Percentiles rank a stretch among this genome's conserved stretches.
Conservation (phyloP, 64 coral and sea anemone species). For the Stichodactyla helianthus region DNA sequence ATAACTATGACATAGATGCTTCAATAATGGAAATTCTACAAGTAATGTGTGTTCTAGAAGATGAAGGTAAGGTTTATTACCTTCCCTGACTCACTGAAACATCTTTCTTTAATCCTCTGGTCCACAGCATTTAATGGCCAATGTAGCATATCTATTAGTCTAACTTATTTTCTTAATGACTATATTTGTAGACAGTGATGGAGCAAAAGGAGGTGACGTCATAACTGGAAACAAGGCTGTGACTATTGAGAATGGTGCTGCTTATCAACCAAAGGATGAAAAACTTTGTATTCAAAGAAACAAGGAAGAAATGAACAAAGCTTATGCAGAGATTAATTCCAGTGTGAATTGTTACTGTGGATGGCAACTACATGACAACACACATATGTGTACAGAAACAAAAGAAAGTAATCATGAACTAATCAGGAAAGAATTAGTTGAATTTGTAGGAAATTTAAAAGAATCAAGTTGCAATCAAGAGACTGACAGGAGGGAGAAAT, state of each 20-base stretch:
- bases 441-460: slow-evolving; percentile 19
- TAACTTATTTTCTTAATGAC: too few species aligned
- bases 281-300: neutral
- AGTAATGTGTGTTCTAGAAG: slow-evolving; percentile 65
- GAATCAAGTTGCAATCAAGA: neutral
- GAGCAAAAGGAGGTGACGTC: too few species aligned
- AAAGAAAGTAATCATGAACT: neutral
- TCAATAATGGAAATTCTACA: slow-evolving; percentile 75
- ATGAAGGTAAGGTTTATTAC: slow-evolving; percentile 25
- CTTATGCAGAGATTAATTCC: neutral
- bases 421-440: neutral
- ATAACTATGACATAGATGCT: slow-evolving; percentile 69
- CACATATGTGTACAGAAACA: neutral
- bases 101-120: too few species aligned
- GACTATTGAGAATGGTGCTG: neutral
- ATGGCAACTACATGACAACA: neutral
- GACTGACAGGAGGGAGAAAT: neutral
- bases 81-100: neutral
- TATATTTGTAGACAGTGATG: too few species aligned
- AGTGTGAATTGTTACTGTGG: neutral
- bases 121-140: too few species aligned
- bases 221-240: neutral
- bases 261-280: neutral
- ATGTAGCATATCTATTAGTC: too few species aligned
- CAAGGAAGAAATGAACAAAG: neutral